phyloP scores from a whole-genome alignment of 64 coral and sea anemone species.

The Cladopsammia gracilis region DNA sequence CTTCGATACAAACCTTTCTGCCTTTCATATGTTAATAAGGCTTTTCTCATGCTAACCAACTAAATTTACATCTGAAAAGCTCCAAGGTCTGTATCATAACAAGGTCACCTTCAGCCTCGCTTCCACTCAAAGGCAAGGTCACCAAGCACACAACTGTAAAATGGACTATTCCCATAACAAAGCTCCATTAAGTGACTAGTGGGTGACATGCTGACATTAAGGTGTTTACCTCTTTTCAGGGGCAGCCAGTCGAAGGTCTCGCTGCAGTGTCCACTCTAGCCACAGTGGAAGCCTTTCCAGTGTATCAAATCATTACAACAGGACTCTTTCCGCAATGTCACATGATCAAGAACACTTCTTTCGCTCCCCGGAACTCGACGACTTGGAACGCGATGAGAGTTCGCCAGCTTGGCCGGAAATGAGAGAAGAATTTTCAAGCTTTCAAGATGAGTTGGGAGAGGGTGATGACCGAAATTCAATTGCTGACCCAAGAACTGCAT shows the following conservation, averaged over 20 bases:
- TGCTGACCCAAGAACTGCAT: background rate
- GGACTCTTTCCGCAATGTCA: conserved; percentile 46
- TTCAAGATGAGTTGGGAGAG: background rate
- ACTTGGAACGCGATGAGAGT: background rate
- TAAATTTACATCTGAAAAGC: too few species aligned
- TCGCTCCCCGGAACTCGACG: background rate
- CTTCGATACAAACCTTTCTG: too few species aligned
- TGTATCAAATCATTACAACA: conserved; percentile 43
- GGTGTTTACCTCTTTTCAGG: background rate
- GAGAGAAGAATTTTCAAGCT: background rate
- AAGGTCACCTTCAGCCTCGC: too few species aligned
- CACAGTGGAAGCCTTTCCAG: conserved; percentile 58
- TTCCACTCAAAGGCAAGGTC: too few species aligned
- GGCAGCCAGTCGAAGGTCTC: background rate
- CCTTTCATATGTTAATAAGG: too few species aligned
- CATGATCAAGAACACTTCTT: background rate
- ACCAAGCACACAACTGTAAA: too few species aligned
- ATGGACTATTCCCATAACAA: too few species aligned
- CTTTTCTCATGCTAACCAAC: too few species aligned
- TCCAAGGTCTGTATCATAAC: too few species aligned
- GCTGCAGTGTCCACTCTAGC: conserved; percentile 19
- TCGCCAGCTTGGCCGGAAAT: conserved; percentile 10
- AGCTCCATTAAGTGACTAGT: too few species aligned
- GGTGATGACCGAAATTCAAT: background rate
- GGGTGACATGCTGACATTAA: too few species aligned